phyloP scores from a whole-genome alignment of 2,113 vertebrate species.

The Gymnarchus niloticus region DNA sequence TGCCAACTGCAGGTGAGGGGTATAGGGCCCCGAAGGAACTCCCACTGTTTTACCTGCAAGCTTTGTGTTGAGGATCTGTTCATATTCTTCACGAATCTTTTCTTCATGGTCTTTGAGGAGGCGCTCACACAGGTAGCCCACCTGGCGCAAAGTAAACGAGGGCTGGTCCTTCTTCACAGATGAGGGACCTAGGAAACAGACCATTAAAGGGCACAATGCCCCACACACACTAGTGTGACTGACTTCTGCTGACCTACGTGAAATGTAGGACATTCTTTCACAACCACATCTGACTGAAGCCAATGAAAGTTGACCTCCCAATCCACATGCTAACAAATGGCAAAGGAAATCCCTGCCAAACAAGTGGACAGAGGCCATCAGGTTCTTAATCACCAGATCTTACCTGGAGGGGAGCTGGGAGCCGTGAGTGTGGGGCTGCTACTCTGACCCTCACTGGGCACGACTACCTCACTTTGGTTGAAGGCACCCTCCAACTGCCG shows the following conservation, averaged over 20 bases:
- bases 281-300: neutral
- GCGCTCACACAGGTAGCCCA: constrained; percentile 83
- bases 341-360: too few species aligned
- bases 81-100: constrained; percentile 85
- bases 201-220: neutral
- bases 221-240: neutral
- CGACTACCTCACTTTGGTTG: constrained; percentile 75
- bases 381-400: constrained; percentile 3
- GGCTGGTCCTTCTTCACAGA: constrained; percentile 80
- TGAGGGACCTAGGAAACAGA: constrained; percentile 61
- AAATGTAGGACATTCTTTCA: neutral
- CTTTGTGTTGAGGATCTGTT: constrained; percentile 87
- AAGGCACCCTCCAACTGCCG: constrained; percentile 83
- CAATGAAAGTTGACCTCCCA: neutral
- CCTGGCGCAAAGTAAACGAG: constrained; percentile 81
- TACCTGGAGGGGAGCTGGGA: constrained; percentile 81
- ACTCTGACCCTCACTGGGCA: constrained; percentile 66
- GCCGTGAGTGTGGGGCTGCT: constrained; percentile 65
- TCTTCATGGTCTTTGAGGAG: constrained; percentile 87
- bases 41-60: constrained; percentile 67
- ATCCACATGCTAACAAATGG: too few species aligned
- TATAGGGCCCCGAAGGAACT: neutral
- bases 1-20: neutral
- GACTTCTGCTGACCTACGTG: neutral
- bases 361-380: neutral